Conservation (phyloP, 2,797 vertebrate species). For the Discoglossus pictus region DNA sequence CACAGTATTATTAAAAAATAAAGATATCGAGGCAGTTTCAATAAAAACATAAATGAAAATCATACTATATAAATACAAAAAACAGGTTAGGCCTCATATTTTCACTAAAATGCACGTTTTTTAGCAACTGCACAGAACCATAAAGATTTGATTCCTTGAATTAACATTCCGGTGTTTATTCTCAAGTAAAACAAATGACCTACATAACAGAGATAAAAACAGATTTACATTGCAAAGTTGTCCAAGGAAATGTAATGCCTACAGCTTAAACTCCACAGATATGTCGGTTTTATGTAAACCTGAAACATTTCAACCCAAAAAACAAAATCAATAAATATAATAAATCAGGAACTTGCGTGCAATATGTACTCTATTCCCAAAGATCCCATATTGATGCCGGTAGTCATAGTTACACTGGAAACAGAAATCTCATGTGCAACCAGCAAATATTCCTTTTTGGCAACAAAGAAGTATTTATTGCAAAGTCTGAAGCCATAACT, state of each 20-base stretch:
- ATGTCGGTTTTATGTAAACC: constrained; percentile 23
- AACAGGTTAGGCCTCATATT: too few species aligned
- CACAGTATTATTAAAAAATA: too few species aligned
- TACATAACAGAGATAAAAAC: constrained; percentile 24
- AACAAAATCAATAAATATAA: constrained; percentile 29
- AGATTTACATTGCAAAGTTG: neutral
- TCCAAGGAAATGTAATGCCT: neutral
- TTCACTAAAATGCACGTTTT: neutral
- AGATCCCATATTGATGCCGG: neutral
- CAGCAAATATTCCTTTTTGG: neutral
- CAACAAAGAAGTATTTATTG: constrained; percentile 1
- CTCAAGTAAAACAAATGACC: constrained; percentile 26
- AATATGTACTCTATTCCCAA: constrained; percentile 39
- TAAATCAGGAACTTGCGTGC: constrained; percentile 8
- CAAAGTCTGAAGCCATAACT: constrained; percentile 33
- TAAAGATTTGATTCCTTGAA: constrained; percentile 19
- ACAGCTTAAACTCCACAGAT: constrained; percentile 10
- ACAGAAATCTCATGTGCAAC: constrained; percentile 34
- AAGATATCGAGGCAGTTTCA: too few species aligned
- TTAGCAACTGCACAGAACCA: constrained; percentile 16
- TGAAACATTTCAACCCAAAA: neutral
- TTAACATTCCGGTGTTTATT: constrained; percentile 12
- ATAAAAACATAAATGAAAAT: neutral
- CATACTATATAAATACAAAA: neutral
- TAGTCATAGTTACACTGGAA: constrained; percentile 53